Conservation (phyloP, 30 jellyfish, hydroid and myxozoan genomes). For the Pelagia noctiluca region DNA sequence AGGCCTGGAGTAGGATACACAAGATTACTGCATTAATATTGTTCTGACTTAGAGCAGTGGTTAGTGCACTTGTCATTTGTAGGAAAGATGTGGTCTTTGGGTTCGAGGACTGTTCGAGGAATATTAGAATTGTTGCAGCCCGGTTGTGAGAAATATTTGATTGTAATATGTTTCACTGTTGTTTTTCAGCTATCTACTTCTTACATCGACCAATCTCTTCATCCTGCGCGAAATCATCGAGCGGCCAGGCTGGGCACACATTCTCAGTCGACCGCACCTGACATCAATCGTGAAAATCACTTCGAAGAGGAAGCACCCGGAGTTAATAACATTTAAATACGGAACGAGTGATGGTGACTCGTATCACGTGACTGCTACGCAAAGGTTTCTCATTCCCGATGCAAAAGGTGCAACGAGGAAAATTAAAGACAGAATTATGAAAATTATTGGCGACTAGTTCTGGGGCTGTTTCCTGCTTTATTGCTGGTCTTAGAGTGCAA, state of each 20-base stretch:
- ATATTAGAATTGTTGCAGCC: too few species aligned
- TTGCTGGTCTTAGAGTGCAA: too few species aligned
- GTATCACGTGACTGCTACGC: constrained; percentile 93
- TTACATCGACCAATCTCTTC: constrained; percentile 89
- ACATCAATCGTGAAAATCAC: constrained; percentile 96
- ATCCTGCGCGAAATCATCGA: constrained; percentile 96
- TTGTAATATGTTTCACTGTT: too few species aligned
- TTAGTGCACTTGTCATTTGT: too few species aligned
- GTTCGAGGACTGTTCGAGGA: too few species aligned
- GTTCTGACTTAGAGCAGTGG: too few species aligned
- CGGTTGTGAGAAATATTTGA: too few species aligned
- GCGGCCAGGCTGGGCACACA: constrained; percentile 99
- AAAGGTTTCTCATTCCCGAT: constrained; percentile 93
- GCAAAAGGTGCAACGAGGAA: constrained; percentile 93
- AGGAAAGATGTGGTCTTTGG: too few species aligned
- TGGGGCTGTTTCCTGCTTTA: too few species aligned
- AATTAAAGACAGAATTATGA: constrained; percentile 89
- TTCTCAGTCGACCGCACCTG: constrained; percentile 96
- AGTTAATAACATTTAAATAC: constrained; percentile 88
- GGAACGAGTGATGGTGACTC: constrained; percentile 96
- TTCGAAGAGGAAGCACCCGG: constrained; percentile 98
- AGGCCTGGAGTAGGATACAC: too few species aligned
- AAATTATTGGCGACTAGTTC: constrained; percentile 74
- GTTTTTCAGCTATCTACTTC: constrained; percentile 85
- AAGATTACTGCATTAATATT: too few species aligned